Conservation (phyloP, 2,113 vertebrate genomes). For the Tympanuchus pallidicinctus region DNA sequence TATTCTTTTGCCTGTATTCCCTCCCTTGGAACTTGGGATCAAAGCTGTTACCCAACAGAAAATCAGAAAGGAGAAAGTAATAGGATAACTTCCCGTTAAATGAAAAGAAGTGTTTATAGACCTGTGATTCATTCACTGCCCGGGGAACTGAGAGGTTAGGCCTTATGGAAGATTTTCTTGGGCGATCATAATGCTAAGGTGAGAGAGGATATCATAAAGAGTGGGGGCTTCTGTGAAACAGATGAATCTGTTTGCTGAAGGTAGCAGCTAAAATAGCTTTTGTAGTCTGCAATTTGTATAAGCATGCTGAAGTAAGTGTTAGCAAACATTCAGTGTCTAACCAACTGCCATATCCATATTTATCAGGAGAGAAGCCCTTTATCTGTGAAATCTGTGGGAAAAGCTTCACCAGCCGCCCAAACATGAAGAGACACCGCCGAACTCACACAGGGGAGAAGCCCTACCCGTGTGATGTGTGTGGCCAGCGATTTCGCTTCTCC, state of each 20-base stretch:
- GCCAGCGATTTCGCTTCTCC: constrained; percentile 97
- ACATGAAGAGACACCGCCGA: constrained; percentile 97
- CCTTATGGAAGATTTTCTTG: background rate
- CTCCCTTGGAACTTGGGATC: background rate
- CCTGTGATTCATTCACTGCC: background rate
- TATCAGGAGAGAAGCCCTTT: constrained; percentile 95
- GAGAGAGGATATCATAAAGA: background rate
- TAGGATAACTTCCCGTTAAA: background rate
- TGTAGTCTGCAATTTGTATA: background rate
- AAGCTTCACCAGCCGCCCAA: constrained; percentile 98
- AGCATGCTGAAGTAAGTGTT: background rate
- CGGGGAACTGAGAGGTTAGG: background rate
- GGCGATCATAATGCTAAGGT: background rate
- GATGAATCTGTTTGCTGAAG: background rate
- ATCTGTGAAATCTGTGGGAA: constrained; percentile 99
- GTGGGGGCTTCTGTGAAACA: background rate
- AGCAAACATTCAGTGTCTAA: background rate
- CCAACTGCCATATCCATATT: background rate
- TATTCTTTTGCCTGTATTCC: background rate
- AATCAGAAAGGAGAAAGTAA: background rate
- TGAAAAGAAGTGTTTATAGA: background rate
- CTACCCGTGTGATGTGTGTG: constrained; percentile 95
- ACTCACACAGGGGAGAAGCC: constrained; percentile 98
- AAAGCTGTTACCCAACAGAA: background rate
- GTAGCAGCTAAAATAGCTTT: background rate